Evolutionary conservation across 2,888 invertebrate species (phyloP), one percentile per base, ranked within the genome.

Genomic region (Oxystoma pomonae): DNA sequence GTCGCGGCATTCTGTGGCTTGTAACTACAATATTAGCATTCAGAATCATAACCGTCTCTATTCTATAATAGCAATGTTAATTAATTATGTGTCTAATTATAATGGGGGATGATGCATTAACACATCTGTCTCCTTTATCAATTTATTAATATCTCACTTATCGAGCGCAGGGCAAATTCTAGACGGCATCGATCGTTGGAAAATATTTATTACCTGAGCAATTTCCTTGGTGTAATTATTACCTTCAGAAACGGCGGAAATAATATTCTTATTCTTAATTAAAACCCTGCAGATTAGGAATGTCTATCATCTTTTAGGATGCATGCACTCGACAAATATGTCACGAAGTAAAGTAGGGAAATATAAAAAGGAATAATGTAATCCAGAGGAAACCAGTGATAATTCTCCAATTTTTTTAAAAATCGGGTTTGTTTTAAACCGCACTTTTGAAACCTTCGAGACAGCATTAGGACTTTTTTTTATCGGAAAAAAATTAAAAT

Each of bases 11-110:
- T 71, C 69, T 68, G 68, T 61, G 71, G 72, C 71, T 73, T 72
- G 73, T 71, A 73, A 71, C 35, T 71, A 70, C 72, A 73, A 74
- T 76, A 77, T 77, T 77, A 77, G 77, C 77, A 77, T 77, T 77
- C 76, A 77, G 73, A 76, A 75, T 73, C 74, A 71, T 73, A 75
- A 74, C 75, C 75, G 73, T 76, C 75, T 75, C 74, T 72, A 76
- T 76, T 77, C n/a, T n/a, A n/a, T n/a, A n/a, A 76, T 77, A 77
- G 75, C 76, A 76, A 76, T 77, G 76, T 77, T 77, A 78, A 77
- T 78, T 78, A 77, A 78, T 77, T 76, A 76, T 74, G 67, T 67
- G 70, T 71, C 73, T 74, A 76, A 76, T 76, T 77, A 75, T 75
- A 75, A 73, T 70, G 69, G 71, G 70, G 73, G 67, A 71, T 74